phyloP scores from a whole-genome alignment of 2,888 invertebrate species.

The Nematopogon swammerdamellus region DNA sequence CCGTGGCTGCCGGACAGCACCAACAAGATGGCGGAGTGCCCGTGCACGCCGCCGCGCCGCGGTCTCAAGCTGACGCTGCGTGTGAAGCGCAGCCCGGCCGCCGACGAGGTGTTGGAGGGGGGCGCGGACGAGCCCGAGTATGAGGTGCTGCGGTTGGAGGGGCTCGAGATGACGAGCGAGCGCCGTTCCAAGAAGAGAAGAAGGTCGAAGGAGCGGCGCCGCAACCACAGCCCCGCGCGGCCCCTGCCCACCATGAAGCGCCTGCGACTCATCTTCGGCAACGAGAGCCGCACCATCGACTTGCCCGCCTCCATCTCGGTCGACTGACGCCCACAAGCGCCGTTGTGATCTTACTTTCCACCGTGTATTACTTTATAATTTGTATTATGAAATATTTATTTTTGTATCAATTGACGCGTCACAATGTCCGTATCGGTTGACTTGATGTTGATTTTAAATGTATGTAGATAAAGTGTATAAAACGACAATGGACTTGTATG shows the following conservation, averaged over 20 bases:
- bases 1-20: constrained; percentile 44
- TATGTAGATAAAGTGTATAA: neutral
- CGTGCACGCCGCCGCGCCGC: constrained; percentile 57
- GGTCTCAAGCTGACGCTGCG: constrained; percentile 77
- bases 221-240: constrained; percentile 50
- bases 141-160: constrained; percentile 80
- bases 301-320: constrained; percentile 72
- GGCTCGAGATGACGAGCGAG: constrained; percentile 58
- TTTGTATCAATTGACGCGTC: too few species aligned
- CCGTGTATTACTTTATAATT: neutral
- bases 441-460: neutral
- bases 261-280: constrained; percentile 82
- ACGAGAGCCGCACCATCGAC: constrained; percentile 86
- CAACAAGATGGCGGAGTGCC: constrained; percentile 40
- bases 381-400: neutral
- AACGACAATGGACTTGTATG: neutral
- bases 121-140: constrained; percentile 76
- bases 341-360: constrained; percentile 16
- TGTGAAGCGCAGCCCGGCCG: constrained; percentile 82
- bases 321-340: constrained; percentile 48
- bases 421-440: neutral
- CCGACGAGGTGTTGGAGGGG: constrained; percentile 83
- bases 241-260: constrained; percentile 77
- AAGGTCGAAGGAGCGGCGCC: constrained; percentile 43
- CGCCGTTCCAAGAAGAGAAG: constrained; percentile 57